Base-by-base conservation (phyloP, 35 echinoderm and acorn worm genomes). In the Stichopus chloronotus region DNA sequence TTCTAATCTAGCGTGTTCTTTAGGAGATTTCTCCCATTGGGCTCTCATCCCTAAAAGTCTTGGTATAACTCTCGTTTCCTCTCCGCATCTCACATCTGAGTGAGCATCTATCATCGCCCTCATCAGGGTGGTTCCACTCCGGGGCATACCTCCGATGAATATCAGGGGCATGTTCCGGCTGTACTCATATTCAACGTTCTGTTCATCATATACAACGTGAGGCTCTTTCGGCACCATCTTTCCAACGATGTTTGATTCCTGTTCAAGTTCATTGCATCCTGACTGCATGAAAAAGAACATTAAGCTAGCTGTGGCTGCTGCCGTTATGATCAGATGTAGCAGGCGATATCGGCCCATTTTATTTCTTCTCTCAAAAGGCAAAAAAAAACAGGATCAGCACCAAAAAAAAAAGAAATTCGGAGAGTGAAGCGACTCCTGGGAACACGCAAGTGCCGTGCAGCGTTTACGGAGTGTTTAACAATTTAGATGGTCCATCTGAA, bases 61-160 rank as follows among this genome's bases (percentile, higher is more conserved):
- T 6, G 97, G 97, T 78, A 99, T 94, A 63, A 99, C 93, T 16
- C 97, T 78, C 6, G 97, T 99, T 72, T 99, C 97, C 78, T 99
- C 97, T 56, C 97, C 97, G 79, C 97, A 99, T 21, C 97, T 87
- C 25, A 99, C 92, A 21, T 99, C 92, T 8, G 81, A 63, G 58
- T 99, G 97, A 23, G 97, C 95, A 63, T 99, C 97, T 20, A 99
- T 65, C 97, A 99, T 96, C 10, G 97, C 97, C 68, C 97, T 95
- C 97, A 99, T 99, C 25, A 99, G 79, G 23, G 97, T 99, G 23
- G 97, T 99, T 6, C 97, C 97, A 79, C 97, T 99, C 8, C 97
- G 87, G 6, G 97, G 97, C 93, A 99, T 94, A 5, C 97, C 97
- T 19, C 97, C 97, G 4, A 99, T 99, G 61, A 99, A 99, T 92